Percentiles rank a stretch among this genome's conserved stretches.
Conservation (phyloP, 2,888 invertebrate genomes). For the Nemurella pictetii region DNA sequence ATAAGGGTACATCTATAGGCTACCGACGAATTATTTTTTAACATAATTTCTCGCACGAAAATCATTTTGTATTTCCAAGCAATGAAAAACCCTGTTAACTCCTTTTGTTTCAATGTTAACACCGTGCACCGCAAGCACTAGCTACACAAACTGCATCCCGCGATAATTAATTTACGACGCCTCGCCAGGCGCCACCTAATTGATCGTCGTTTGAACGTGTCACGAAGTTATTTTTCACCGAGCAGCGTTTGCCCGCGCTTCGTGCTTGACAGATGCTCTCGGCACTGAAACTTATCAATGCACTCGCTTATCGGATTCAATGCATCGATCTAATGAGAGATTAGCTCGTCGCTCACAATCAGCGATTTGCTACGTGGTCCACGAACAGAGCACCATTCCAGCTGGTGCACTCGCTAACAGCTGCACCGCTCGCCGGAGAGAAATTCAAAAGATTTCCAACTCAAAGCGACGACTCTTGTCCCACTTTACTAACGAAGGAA, state of each 20-base stretch:
- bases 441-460: not conserved
- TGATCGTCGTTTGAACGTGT: not conserved
- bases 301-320: not conserved
- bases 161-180: no score
- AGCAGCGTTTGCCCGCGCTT: not conserved
- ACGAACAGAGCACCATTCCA: not conserved
- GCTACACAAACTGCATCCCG: no score
- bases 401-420: no score
- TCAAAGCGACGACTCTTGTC: not conserved
- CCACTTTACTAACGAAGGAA: not conserved
- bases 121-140: no score
- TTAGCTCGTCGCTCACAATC: not conserved
- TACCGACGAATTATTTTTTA: not conserved
- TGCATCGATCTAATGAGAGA: not conserved
- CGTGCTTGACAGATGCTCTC: not conserved
- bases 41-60: not conserved
- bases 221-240: not conserved
- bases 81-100: not conserved
- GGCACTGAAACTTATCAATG: not conserved
- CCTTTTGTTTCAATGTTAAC: not conserved
- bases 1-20: not conserved
- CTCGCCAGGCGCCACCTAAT: no score
- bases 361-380: not conserved
- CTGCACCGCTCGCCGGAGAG: not conserved
- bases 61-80: not conserved